These are phyloP conservation scores for Leptura quadrifasciata DNA, from an alignment of 2,888 invertebrate species.

Conservation along the genomic window DNA sequence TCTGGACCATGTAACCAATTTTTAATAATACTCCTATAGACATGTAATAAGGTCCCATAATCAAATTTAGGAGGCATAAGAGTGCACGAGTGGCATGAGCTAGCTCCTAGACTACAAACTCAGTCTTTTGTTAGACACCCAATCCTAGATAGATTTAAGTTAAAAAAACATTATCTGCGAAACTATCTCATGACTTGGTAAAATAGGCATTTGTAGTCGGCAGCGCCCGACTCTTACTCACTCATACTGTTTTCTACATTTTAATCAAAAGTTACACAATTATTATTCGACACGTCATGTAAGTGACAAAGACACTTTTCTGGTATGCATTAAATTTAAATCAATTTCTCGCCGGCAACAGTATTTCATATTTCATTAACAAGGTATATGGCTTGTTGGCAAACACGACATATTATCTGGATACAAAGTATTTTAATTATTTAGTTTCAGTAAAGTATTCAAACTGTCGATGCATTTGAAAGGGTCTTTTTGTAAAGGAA, in stretches of 20 bases:
- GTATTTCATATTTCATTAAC: slow-evolving; percentile 29
- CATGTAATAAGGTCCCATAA: too few species aligned
- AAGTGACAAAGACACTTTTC: slow-evolving; percentile 21
- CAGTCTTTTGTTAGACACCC: too few species aligned
- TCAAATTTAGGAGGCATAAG: too few species aligned
- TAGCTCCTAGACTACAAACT: too few species aligned
- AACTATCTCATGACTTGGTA: too few species aligned
- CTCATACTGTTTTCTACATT: neutral
- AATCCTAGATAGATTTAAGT: too few species aligned
- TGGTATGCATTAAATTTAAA: slow-evolving; percentile 22
- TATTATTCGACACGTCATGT: neutral
- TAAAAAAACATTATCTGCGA: too few species aligned
- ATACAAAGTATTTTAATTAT: slow-evolving; percentile 42
- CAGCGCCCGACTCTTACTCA: too few species aligned
- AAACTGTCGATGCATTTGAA: slow-evolving; percentile 24
- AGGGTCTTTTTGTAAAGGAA: slow-evolving; percentile 38
- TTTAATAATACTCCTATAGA: too few species aligned
- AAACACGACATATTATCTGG: slow-evolving; percentile 27
- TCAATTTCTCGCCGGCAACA: slow-evolving; percentile 24
- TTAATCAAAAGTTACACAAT: slow-evolving; percentile 16
- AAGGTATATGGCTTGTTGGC: slow-evolving; percentile 32
- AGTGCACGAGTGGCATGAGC: too few species aligned
- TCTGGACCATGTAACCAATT: too few species aligned
- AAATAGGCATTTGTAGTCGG: too few species aligned
- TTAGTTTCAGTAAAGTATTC: slow-evolving; percentile 33